Percentiles rank a stretch among this genome's conserved stretches.
Evolutionary conservation across 2,113 vertebrate species (phyloP).

Genomic region (Nanorana parkeri): DNA sequence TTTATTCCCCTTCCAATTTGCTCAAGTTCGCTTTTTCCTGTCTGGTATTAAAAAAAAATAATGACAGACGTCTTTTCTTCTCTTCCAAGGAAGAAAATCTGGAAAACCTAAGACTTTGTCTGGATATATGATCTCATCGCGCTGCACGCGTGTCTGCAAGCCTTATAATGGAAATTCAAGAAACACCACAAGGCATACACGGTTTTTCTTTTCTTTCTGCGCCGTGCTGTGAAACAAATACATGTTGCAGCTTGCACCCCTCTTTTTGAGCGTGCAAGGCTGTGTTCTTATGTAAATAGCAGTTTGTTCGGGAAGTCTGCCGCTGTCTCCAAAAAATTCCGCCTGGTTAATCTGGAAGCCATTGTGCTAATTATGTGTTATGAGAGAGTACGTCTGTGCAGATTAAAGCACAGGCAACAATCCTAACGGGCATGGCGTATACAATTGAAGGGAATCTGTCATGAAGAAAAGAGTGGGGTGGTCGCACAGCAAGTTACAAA

Average conservation of each 20-base stretch:
- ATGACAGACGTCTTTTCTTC: slow-evolving; percentile 10
- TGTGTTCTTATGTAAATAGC: slow-evolving; percentile 35
- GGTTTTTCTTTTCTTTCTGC: slow-evolving; percentile 12
- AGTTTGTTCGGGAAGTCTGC: not conserved
- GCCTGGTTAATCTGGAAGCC: not conserved
- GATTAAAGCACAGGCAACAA: not conserved
- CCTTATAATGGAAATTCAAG: slow-evolving; percentile 51
- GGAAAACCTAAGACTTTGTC: slow-evolving; percentile 23
- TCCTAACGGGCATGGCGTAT: not conserved
- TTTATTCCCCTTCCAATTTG: slow-evolving; percentile 28
- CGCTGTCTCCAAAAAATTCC: not conserved
- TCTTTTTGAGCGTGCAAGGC: not conserved
- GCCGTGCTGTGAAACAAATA: not conserved
- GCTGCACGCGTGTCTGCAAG: slow-evolving; percentile 44
- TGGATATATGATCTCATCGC: slow-evolving; percentile 49
- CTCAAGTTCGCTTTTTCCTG: not conserved
- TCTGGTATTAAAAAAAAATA: not conserved
- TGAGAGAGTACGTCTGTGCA: slow-evolving; percentile 20
- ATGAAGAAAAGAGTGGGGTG: too few relatives aligned
- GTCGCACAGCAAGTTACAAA: too few relatives aligned
- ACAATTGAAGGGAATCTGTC: not conserved
- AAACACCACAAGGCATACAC: slow-evolving; percentile 32
- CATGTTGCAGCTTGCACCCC: slow-evolving; percentile 3
- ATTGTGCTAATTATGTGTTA: slow-evolving; percentile 29
- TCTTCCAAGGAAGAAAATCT: slow-evolving; percentile 26